These are phyloP conservation scores for Platyrinchus mystaceus DNA, from an alignment of 2,797 vertebrate species.

Conservation along the genomic window DNA sequence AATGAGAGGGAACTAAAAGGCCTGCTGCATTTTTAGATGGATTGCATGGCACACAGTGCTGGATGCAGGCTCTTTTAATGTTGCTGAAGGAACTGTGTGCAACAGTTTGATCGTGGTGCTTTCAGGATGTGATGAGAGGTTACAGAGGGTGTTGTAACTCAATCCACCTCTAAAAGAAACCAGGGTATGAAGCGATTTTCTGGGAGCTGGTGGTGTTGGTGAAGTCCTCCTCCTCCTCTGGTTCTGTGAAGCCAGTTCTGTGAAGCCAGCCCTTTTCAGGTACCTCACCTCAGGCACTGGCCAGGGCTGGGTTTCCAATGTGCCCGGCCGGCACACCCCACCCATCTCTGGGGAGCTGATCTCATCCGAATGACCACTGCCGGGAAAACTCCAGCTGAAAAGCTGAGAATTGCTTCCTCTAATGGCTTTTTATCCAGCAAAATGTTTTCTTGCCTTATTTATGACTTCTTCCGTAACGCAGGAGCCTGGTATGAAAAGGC, in stretches of 20 bases:
- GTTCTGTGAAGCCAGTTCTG: not conserved
- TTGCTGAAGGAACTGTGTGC: not conserved
- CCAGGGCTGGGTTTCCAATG: not conserved
- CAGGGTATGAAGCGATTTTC: not conserved
- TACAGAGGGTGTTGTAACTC: not conserved
- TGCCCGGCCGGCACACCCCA: rapidly evolving
- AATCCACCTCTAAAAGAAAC: not conserved
- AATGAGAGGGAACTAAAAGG: not conserved
- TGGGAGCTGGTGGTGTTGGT: not conserved
- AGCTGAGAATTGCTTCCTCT: not conserved
- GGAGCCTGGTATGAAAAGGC: not conserved
- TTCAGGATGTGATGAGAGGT: rapidly evolving
- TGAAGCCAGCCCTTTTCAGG: not conserved
- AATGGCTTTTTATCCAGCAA: not conserved
- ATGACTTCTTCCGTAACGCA: not conserved
- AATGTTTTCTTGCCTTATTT: constrained; percentile 35
- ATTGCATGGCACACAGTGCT: not conserved
- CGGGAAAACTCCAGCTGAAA: not conserved
- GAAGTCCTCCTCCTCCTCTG: not conserved
- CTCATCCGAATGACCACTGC: not conserved
- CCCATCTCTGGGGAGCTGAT: rapidly evolving
- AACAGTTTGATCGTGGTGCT: rapidly evolving
- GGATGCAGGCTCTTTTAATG: not conserved
- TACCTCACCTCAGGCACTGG: not conserved
- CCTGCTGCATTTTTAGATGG: not conserved